phyloP scores from a whole-genome alignment of 2,113 vertebrate species.

The Neopipo cinnamomea region DNA sequence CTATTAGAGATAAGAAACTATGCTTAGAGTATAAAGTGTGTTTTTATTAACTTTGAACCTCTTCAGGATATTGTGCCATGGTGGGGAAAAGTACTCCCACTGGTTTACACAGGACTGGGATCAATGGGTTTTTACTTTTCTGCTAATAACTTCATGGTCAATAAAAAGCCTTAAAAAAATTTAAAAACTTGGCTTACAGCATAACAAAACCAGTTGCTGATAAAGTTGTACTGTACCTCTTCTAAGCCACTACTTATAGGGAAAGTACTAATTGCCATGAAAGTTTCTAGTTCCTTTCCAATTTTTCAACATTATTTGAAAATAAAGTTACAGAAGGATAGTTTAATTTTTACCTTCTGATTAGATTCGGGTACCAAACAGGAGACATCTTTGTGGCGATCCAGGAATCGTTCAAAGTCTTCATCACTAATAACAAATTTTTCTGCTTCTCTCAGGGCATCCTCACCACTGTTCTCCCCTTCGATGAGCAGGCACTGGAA shows the following conservation, averaged over 20 bases:
- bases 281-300: background rate
- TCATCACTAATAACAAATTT: slow-evolving; percentile 83
- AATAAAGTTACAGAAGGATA: background rate
- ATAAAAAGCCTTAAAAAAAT: background rate
- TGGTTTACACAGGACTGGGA: background rate
- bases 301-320: background rate
- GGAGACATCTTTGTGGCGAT: slow-evolving; percentile 79
- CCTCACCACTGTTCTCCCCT: slow-evolving; percentile 87
- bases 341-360: slow-evolving; percentile 80
- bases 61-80: background rate
- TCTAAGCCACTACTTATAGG: background rate
- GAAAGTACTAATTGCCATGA: background rate
- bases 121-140: background rate
- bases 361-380: slow-evolving; percentile 93
- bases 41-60: background rate
- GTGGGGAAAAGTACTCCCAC: background rate
- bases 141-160: background rate
- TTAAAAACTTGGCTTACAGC: background rate
- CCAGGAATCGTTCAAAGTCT: slow-evolving; percentile 85
- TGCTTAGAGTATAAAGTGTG: background rate
- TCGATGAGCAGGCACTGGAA: slow-evolving; percentile 94
- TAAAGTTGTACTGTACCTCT: background rate
- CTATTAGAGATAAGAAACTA: background rate
- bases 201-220: background rate
- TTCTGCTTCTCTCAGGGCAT: slow-evolving; percentile 86